Percentiles rank a stretch among this genome's conserved stretches.
These are phyloP conservation scores for Hermatobates lingyangjiaoensis DNA, from an alignment of 1,140 invertebrate species.

Conservation along the genomic window DNA sequence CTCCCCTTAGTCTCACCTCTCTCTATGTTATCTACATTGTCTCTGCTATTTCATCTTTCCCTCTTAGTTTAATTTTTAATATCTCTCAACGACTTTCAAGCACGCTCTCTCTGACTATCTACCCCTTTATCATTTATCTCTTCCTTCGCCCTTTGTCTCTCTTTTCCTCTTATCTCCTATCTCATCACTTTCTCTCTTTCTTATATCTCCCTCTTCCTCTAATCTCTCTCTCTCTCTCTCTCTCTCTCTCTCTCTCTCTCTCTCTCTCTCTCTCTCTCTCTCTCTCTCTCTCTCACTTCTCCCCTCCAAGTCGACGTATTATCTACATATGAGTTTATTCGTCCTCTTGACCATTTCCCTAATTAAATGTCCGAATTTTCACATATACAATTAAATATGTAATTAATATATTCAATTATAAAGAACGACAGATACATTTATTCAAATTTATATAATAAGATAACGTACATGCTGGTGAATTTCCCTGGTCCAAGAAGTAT, in stretches of 20 bases:
- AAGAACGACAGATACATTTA: neutral
- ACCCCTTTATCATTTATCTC: conserved; percentile 10
- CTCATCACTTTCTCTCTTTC: neutral
- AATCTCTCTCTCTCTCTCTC: no score
- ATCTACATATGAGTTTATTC: no score
- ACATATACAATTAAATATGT: no score
- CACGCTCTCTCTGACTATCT: conserved; percentile 17
- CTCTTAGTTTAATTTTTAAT: no score
- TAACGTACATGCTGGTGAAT: conserved; percentile 31
- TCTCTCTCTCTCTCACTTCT: neutral
- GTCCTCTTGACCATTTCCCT: no score
- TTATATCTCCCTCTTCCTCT: neutral
- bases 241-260: neutral
- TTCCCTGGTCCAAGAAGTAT: conserved; percentile 33
- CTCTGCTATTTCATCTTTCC: no score
- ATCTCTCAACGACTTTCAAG: conserved; percentile 15
- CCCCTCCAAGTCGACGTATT: no score
- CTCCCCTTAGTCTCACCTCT: no score
- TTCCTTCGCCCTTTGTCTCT: neutral
- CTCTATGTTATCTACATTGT: no score
- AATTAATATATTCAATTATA: neutral
- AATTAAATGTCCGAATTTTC: no score
- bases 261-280: neutral
- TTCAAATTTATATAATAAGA: no score
- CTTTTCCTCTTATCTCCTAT: neutral